A percentile compares a stretch with the other conserved stretches of the same genome.
Evolutionary conservation across 2,888 invertebrate genomes (phyloP).

Genomic region (Phytoseiulus persimilis): DNA sequence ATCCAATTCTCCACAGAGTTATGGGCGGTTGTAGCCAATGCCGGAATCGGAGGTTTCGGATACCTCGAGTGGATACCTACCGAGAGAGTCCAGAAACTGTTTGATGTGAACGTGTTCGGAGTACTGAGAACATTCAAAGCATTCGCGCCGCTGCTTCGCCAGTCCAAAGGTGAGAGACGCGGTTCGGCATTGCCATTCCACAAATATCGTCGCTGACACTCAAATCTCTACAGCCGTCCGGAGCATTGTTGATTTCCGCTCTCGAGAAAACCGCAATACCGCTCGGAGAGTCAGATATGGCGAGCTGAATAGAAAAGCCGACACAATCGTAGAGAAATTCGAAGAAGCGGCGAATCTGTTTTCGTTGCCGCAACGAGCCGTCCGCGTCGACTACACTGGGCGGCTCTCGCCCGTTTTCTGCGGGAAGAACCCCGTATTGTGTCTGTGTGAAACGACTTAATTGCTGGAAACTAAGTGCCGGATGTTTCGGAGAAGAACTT

Average conservation of each 20-base stretch:
- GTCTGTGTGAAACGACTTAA: not conserved
- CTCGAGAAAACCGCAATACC: no score
- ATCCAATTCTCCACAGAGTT: not conserved
- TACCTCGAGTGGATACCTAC: constrained; percentile 12
- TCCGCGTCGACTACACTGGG: not conserved
- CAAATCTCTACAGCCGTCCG: no score
- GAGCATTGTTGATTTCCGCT: no score
- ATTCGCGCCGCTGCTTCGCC: constrained; percentile 8
- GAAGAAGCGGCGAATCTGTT: not conserved
- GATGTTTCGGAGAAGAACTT: not conserved
- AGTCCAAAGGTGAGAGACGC: constrained; percentile 6
- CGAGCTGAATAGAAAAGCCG: no score
- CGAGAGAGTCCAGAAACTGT: constrained; percentile 7
- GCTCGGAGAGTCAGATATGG: no score
- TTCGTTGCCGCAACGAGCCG: not conserved
- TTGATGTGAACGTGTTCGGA: constrained; percentile 19
- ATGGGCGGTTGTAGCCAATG: constrained; percentile 31
- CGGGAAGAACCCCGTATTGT: not conserved
- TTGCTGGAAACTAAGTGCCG: not conserved
- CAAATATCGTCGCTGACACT: no score
- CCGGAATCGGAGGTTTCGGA: constrained; percentile 8
- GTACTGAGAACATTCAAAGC: constrained; percentile 18
- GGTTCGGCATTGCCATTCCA: no score
- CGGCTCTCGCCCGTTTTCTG: not conserved
- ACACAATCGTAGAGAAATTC: not conserved